These are phyloP conservation scores for Dendrolimus kikuchii DNA, from an alignment of 1,140 invertebrate genomes.

Conservation along the genomic window DNA sequence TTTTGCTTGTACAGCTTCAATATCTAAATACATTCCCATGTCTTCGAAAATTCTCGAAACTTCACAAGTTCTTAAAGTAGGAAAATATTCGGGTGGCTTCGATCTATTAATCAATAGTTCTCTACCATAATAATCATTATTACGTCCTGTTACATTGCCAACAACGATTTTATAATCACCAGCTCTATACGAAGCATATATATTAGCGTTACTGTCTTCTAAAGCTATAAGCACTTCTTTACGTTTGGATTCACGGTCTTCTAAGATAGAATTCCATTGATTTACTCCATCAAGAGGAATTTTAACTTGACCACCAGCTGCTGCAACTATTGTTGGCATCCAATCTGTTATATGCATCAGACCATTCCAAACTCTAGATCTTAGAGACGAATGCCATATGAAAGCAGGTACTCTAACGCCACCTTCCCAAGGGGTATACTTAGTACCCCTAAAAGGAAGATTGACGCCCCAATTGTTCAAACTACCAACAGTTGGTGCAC, in stretches of 20 bases:
- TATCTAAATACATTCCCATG: constrained; percentile 35
- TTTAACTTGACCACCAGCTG: constrained; percentile 35
- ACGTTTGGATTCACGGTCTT: constrained; percentile 74
- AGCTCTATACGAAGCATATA: constrained; percentile 47
- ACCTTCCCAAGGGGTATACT: constrained; percentile 91
- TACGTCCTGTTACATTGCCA: constrained; percentile 51
- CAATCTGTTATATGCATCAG: constrained; percentile 92
- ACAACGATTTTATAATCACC: constrained; percentile 59
- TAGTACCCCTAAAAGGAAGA: constrained; percentile 87
- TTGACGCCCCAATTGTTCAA: constrained; percentile 89
- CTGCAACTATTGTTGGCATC: constrained; percentile 83
- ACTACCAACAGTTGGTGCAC: constrained; percentile 82
- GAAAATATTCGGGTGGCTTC: constrained; percentile 39
- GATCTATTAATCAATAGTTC: constrained; percentile 38
- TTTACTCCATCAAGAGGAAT: constrained; percentile 77
- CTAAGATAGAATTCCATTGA: constrained; percentile 78
- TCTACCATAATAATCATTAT: constrained; percentile 49
- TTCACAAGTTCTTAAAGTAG: constrained; percentile 28
- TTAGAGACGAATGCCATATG: constrained; percentile 85
- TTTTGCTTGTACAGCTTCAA: constrained; percentile 29
- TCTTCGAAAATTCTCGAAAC: constrained; percentile 38
- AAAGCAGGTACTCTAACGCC: constrained; percentile 85
- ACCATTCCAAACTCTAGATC: constrained; percentile 77
- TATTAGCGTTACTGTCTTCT: constrained; percentile 33
- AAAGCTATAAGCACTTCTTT: constrained; percentile 74